A percentile compares a stretch with the other conserved stretches of the same genome.
Evolutionary conservation across 2,888 invertebrate species (phyloP).

Genomic region (Sthenelais limicola): DNA sequence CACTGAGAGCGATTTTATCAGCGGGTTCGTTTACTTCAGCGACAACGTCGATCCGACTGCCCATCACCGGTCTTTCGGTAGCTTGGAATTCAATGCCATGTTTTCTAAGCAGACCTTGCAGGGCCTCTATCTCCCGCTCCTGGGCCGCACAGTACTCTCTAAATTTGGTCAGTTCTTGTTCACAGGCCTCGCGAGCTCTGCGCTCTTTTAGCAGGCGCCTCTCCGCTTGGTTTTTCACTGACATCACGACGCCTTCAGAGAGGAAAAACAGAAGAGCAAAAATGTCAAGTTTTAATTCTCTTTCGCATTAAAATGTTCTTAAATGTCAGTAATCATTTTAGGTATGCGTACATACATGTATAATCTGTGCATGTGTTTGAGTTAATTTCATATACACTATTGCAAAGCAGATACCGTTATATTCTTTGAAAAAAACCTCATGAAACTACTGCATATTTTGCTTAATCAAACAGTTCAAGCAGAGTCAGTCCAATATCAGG

Average conservation of each 20-base stretch:
- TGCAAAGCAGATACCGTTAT: too few species aligned
- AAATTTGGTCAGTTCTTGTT: constrained; percentile 70
- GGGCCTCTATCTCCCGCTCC: constrained; percentile 69
- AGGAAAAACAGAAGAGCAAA: too few species aligned
- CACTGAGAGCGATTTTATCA: constrained; percentile 32
- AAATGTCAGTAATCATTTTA: too few species aligned
- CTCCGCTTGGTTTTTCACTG: constrained; percentile 70
- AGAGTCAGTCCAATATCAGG: too few species aligned
- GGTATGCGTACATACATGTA: too few species aligned
- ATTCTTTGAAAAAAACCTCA: too few species aligned
- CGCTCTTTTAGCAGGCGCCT: constrained; percentile 67
- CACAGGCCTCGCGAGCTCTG: constrained; percentile 65
- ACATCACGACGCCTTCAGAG: constrained; percentile 65
- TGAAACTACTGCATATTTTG: too few species aligned
- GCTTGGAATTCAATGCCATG: constrained; percentile 64
- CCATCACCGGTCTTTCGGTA: constrained; percentile 56
- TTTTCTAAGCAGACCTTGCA: constrained; percentile 67
- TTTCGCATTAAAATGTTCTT: too few species aligned
- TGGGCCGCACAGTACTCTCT: constrained; percentile 69
- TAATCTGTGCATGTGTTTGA: too few species aligned
- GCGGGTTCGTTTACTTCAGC: constrained; percentile 61
- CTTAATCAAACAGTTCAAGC: too few species aligned
- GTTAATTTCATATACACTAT: too few species aligned
- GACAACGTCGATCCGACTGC: constrained; percentile 62
- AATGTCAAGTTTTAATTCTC: too few species aligned